Evolutionary conservation across 2,113 vertebrate species (phyloP), one percentile per base, ranked within the genome.

Genomic region (Hypocryptadius cinnamomeus): DNA sequence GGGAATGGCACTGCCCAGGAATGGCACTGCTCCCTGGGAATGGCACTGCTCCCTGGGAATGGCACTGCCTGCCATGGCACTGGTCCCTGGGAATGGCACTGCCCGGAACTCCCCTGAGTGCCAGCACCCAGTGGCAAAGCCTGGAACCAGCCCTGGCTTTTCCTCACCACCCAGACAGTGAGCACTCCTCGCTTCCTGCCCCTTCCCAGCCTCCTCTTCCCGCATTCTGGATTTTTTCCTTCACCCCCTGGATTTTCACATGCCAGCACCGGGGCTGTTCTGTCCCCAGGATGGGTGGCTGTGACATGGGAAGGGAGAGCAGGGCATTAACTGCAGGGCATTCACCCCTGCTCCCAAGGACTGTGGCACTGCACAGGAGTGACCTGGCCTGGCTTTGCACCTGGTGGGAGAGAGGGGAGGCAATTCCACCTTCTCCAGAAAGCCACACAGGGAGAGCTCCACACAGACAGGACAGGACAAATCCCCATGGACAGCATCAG

Each of bases 401-500:
- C 45, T 1, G 13, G 8, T 2, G 6, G 13, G 64, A 20, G 33
- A 65, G 17, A 35, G 63, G 28, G 13, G 16, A 7, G 2, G 20
- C 35, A 66, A 63, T 22, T 40, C 50, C 71, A 45, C 7, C 76
- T 69, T 27, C 57, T 47, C 47, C 79, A 50, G 61, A 37, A 59
- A 64, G 45, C 15, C 51, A 25, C 48, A 28, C 31, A 25, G 31
- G 13, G 48, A 4, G 8, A 45, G 31, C 82, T 28, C 35, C 21
- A 27, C 31, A 66, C 13, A 35, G 2, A 53, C 50, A 74, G 70
- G 63, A 84, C 53, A 76, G 68, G 48, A 89, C 56, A 66, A 18
- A 39, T 0, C 1, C 1, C 0, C 1, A 19, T 0, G 25, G 13
- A 22, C 1, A 2, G 15, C 35, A 11, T 0, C 5, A 0, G 22